Base-by-base conservation (phyloP, 2,888 invertebrate genomes). In the Hoplodrina blanda region DNA sequence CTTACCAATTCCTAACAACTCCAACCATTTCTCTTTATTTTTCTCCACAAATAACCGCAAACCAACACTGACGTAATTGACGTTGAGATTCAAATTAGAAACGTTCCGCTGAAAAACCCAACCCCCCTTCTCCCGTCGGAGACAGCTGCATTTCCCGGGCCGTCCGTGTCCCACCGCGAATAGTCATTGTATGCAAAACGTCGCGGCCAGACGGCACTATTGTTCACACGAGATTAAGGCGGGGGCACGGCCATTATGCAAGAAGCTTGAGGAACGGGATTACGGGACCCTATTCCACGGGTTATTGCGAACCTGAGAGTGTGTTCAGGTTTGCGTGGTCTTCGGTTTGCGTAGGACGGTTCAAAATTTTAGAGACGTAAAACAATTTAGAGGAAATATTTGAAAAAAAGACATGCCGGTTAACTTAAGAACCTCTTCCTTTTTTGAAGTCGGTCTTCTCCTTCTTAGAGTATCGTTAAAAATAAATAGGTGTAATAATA, bases 101-200 rank as follows among this genome's bases (percentile, higher is more conserved):
- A 67, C 70, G 68, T 80, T 73, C 71, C 64, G 53, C 62, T 80
- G 67, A 82, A 84, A 81, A 82, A 77, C 53, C 50, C 60, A 17
- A 17, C 75, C 63, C 70, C 64, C 69, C 66, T 13, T 6, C 63
- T 50, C 61, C 55, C 65, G 81, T 76, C 79, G 70, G 81, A 87
- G 87, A 84, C 89, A 85, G 88, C 88, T 84, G 89, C 90, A 88
- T 91, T 91, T 85, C 78, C 73, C 68, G 70, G 65, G 81, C 85
- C 82, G 85, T 75, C 84, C 86, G 87, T 83, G 85, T 78, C 85
- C 86, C 88, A 86, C 88, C 88, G 88, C 88, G 86, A 84, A 88
- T 88, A 89, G 91, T 91, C 92, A 94, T 94, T 95, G 94, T 95
- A 95, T 94, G 94, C 93, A 93, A 94, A 94, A 91, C 92, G 94